Conservation (phyloP, 2,888 invertebrate genomes). For the Bellardia bayeri region DNA sequence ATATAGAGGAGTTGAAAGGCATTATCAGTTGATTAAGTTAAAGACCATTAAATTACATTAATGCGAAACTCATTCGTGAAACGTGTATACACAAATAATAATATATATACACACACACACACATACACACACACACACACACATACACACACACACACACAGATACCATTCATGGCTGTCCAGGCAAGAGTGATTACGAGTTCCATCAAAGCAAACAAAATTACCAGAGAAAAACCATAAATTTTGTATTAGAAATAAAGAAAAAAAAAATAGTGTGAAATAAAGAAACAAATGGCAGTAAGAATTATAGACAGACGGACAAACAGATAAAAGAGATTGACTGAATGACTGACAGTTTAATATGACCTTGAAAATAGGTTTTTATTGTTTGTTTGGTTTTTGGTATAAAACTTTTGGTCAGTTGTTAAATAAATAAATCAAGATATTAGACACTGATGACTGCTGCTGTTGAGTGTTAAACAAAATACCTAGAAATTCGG, state of each 20-base stretch:
- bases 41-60: constrained; percentile 30
- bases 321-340: neutral
- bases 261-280: constrained; percentile 1
- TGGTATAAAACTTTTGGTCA: neutral
- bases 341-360: constrained; percentile 19
- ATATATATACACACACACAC: too few species aligned
- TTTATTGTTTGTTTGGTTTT: neutral
- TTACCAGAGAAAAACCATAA: constrained; percentile 18
- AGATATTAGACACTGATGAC: neutral
- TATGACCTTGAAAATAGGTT: neutral
- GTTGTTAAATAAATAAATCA: neutral
- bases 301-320: neutral
- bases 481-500: neutral
- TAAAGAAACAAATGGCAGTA: neutral
- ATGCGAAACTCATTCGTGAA: neutral
- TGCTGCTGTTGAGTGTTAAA: neutral
- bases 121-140: neutral
- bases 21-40: constrained; percentile 40
- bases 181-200: neutral
- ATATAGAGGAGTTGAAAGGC: neutral
- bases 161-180: neutral
- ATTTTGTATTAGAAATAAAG: constrained; percentile 2
- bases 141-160: neutral
- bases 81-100: neutral
- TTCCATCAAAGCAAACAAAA: constrained; percentile 14